These are phyloP conservation scores for Hippasteria phrygiana DNA, from an alignment of 53 echinoderm and acorn worm genomes.

Conservation along the genomic window DNA sequence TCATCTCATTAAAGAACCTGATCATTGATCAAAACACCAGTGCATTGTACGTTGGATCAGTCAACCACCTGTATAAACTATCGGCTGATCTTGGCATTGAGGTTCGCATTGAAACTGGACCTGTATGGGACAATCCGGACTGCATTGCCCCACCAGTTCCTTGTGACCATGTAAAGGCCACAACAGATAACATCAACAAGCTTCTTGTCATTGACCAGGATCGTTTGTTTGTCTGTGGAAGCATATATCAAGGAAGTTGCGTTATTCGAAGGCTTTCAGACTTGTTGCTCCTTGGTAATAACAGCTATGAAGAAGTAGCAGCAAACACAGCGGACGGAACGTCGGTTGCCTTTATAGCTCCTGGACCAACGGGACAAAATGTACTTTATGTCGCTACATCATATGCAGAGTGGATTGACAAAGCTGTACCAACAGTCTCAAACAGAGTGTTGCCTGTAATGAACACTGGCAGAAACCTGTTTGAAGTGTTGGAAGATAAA, in stretches of 20 bases:
- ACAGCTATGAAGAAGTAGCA: conserved; percentile 76
- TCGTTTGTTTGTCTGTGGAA: conserved; percentile 73
- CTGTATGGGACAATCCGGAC: conserved; percentile 70
- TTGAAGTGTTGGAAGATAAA: not conserved
- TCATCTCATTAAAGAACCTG: conserved; percentile 72
- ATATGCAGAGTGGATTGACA: conserved; percentile 73
- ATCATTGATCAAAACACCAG: conserved; percentile 65
- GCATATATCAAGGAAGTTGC: conserved; percentile 76
- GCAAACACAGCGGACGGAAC: conserved; percentile 82
- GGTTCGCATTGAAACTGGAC: conserved; percentile 68
- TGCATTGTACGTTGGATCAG: conserved; percentile 78
- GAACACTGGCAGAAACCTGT: not conserved
- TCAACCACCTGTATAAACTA: conserved; percentile 83
- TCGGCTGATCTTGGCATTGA: conserved; percentile 61
- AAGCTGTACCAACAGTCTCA: conserved; percentile 75
- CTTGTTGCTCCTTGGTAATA: conserved; percentile 42
- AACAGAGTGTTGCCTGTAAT: conserved; percentile 41
- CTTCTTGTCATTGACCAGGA: conserved; percentile 77
- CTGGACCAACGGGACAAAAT: conserved; percentile 55
- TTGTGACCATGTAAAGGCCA: conserved; percentile 38
- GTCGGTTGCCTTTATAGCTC: conserved; percentile 79
- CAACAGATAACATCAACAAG: conserved; percentile 84
- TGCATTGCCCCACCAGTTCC: conserved; percentile 76
- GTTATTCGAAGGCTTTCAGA: conserved; percentile 20
- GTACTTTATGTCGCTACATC: conserved; percentile 88